A percentile compares a stretch with the other conserved stretches of the same genome.
Conservation (phyloP, 2,888 invertebrate genomes). For the Chrysina gloriosa region DNA sequence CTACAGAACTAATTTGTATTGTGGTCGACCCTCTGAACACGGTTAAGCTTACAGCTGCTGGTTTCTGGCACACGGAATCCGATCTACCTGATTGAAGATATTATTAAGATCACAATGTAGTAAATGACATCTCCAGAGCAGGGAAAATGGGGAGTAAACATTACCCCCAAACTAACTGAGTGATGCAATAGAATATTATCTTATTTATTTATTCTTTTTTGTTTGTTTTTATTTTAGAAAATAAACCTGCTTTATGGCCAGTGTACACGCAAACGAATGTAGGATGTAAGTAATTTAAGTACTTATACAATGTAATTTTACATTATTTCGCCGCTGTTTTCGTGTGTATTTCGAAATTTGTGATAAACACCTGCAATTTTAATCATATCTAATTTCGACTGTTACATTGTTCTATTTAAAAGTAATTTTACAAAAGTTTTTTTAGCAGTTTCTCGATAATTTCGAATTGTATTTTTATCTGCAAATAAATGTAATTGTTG, state of each 20-base stretch:
- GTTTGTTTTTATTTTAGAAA: background rate
- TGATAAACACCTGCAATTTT: slow-evolving; percentile 28
- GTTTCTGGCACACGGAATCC: background rate
- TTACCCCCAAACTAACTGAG: background rate
- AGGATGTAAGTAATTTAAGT: slow-evolving; percentile 23
- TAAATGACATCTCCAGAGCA: too few species aligned
- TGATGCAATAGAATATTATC: too few species aligned
- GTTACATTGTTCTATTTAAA: background rate
- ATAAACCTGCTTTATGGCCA: slow-evolving; percentile 29
- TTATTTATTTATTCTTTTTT: too few species aligned
- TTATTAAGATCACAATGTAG: background rate
- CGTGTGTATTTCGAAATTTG: slow-evolving; percentile 22
- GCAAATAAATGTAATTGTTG: slow-evolving; percentile 11
- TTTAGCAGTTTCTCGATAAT: slow-evolving; percentile 9
- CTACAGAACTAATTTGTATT: too few species aligned
- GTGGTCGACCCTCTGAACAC: background rate
- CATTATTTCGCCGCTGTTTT: slow-evolving; percentile 11
- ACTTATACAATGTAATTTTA: slow-evolving; percentile 17
- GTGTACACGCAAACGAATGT: slow-evolving; percentile 20
- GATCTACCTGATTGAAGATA: background rate
- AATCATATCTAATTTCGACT: slow-evolving; percentile 11
- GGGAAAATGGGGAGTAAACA: too few species aligned
- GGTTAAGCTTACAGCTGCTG: background rate
- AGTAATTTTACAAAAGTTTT: background rate
- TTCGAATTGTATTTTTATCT: slow-evolving; percentile 18